Evolutionary conservation across 2,113 vertebrate species (phyloP).

Genomic region (Guaruba guarouba): DNA sequence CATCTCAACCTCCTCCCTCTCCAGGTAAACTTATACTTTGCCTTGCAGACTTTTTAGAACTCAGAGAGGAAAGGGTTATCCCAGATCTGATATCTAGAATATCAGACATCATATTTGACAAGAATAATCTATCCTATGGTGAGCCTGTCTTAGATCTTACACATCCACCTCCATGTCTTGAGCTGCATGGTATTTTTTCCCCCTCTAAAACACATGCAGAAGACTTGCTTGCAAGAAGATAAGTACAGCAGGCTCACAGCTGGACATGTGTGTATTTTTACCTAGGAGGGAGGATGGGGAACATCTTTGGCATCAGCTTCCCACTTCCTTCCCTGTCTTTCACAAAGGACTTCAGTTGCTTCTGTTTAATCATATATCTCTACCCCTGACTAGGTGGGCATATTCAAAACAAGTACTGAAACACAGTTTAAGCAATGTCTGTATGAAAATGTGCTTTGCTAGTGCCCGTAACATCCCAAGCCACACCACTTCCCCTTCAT

Average conservation of each 20-base stretch:
- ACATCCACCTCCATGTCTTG: not conserved
- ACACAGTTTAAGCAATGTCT: not conserved
- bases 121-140: not conserved
- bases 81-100: not conserved
- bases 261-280: not conserved
- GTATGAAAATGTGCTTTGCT: not conserved
- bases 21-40: not conserved
- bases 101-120: not conserved
- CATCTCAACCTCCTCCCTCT: not conserved
- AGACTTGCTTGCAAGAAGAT: not conserved
- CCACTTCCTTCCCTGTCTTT: not conserved
- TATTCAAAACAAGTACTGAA: not conserved
- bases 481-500: fast-evolving
- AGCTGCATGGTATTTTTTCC: not conserved
- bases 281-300: not conserved
- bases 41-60: not conserved
- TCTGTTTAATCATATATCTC: not conserved
- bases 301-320: not conserved
- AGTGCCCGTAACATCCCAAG: not conserved
- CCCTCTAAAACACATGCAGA: not conserved
- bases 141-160: not conserved
- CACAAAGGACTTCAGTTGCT: not conserved
- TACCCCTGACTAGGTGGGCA: not conserved
- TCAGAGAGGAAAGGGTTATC: not conserved
- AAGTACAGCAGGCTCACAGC: not conserved